Evolutionary conservation across 2,113 vertebrate species (phyloP).

Genomic region (Tyrannus savana): DNA sequence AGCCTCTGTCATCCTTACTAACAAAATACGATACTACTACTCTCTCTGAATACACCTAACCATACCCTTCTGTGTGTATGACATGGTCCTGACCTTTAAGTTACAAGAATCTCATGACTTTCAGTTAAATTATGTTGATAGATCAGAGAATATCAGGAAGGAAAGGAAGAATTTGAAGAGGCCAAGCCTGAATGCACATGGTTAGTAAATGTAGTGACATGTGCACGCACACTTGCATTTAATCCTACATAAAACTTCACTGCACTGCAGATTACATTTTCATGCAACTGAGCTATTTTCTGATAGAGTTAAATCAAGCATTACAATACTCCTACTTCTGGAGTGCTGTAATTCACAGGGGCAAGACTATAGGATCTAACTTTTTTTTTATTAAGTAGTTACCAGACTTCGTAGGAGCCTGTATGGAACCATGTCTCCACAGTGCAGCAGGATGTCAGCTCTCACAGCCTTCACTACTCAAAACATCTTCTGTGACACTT

Average conservation of each 20-base stretch:
- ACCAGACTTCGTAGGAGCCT: neutral
- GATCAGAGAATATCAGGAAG: neutral
- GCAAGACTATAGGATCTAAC: neutral
- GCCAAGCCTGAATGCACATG: neutral
- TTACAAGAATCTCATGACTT: neutral
- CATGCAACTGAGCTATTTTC: slow-evolving; percentile 38
- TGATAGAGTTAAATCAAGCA: slow-evolving; percentile 26
- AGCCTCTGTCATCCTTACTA: slow-evolving; percentile 7
- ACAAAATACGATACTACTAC: slow-evolving; percentile 39
- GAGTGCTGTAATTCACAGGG: slow-evolving; percentile 9
- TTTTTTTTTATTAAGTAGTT: neutral
- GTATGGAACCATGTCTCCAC: neutral
- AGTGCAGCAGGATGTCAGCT: neutral
- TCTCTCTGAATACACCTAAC: slow-evolving; percentile 8
- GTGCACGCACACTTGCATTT: slow-evolving; percentile 42
- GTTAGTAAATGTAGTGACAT: slow-evolving; percentile 6
- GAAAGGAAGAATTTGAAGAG: neutral
- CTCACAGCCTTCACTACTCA: neutral
- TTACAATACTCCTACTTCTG: neutral
- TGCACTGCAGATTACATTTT: slow-evolving; percentile 42
- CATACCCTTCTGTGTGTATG: neutral
- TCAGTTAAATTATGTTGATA: neutral
- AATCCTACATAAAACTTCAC: slow-evolving; percentile 30
- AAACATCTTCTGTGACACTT: neutral
- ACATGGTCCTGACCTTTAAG: neutral